phyloP scores from a whole-genome alignment of 1,140 invertebrate species.

The Pseudomyrmex sp. region DNA sequence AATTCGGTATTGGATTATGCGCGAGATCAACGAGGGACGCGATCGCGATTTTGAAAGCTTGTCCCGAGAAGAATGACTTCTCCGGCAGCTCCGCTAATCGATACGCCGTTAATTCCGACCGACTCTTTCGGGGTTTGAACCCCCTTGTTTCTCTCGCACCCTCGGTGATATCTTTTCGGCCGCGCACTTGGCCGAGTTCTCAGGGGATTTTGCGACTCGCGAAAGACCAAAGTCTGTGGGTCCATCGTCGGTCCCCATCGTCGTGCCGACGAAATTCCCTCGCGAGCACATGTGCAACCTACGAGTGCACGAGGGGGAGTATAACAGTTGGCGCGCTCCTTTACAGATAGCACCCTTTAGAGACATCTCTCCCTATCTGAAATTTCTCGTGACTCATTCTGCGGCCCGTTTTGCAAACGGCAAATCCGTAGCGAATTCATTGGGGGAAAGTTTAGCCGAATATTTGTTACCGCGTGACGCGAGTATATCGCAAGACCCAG shows the following conservation, averaged over 20 bases:
- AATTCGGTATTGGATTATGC: conserved; percentile 15
- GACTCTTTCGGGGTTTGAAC: conserved; percentile 46
- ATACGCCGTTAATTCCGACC: conserved; percentile 64
- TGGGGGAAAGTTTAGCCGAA: conserved; percentile 30
- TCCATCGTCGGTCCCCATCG: conserved; percentile 52
- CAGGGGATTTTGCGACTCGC: conserved; percentile 72
- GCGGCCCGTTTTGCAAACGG: conserved; percentile 7
- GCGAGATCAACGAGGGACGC: neutral
- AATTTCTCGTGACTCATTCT: conserved; percentile 70
- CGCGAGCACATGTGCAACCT: conserved; percentile 80
- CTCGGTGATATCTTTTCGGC: conserved; percentile 28
- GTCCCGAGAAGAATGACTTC: conserved; percentile 61
- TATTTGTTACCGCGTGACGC: conserved; percentile 30
- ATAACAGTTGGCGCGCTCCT: conserved; percentile 69
- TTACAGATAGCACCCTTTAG: conserved; percentile 50
- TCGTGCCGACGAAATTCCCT: conserved; percentile 78
- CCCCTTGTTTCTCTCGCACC: too few relatives aligned
- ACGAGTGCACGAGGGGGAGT: conserved; percentile 62
- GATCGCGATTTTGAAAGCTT: conserved; percentile 2
- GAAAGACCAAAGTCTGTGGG: conserved; percentile 53
- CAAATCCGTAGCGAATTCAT: conserved; percentile 16
- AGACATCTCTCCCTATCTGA: conserved; percentile 55
- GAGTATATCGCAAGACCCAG: neutral
- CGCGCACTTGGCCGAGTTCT: conserved; percentile 78
- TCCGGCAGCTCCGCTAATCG: conserved; percentile 53